phyloP scores from a whole-genome alignment of 2,797 vertebrate genomes.

The Heliangelus exortis region DNA sequence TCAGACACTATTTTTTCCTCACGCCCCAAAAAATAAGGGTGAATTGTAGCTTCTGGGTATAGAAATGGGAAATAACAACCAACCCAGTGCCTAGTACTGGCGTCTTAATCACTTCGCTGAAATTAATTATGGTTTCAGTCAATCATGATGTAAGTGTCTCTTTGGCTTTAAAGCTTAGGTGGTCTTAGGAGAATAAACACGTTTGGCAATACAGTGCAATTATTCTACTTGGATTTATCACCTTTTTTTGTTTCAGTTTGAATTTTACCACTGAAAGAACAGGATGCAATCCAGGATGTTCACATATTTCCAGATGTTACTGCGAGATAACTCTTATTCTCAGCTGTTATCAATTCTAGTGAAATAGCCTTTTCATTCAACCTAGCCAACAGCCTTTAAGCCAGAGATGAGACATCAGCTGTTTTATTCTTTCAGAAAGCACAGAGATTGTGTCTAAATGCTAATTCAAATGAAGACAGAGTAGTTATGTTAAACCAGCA shows the following conservation, averaged over 20 bases:
- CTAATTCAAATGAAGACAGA: background rate
- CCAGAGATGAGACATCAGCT: background rate
- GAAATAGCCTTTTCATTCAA: conserved; percentile 28
- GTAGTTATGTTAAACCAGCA: background rate
- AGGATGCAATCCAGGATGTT: background rate
- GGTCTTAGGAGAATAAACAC: background rate
- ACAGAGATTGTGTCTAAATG: background rate
- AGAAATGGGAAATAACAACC: background rate
- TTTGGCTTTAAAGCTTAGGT: background rate
- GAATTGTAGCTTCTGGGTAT: background rate
- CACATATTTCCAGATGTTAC: background rate
- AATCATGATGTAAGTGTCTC: background rate
- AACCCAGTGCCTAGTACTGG: background rate
- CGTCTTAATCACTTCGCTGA: background rate
- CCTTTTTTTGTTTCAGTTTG: background rate
- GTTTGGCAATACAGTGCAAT: background rate
- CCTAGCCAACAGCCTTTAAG: background rate
- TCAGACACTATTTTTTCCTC: background rate
- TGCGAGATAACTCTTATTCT: background rate
- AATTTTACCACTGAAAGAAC: background rate
- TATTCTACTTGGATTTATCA: background rate
- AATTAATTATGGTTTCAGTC: background rate
- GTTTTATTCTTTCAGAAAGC: background rate
- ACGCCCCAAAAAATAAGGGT: background rate
- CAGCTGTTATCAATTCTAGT: background rate